These are phyloP conservation scores for Crocuta crocuta DNA, from an alignment of 2,113 vertebrate species.

Conservation along the genomic window DNA sequence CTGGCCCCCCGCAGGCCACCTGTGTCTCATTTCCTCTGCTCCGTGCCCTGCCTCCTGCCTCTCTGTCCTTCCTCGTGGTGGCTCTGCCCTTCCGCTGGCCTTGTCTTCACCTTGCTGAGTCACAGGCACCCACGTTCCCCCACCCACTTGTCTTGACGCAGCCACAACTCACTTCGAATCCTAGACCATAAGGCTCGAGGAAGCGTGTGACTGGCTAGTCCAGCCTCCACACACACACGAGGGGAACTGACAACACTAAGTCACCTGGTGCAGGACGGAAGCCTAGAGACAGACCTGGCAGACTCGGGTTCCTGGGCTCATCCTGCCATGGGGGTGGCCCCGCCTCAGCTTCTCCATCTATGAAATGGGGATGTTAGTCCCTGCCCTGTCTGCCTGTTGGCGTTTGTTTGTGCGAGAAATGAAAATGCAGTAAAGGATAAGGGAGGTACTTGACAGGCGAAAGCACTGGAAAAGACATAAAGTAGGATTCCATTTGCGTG, in stretches of 20 bases:
- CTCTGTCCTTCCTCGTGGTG: slow-evolving; percentile 36
- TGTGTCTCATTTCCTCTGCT: not conserved
- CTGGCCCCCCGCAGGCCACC: not conserved
- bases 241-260: not conserved
- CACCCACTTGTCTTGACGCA: slow-evolving; percentile 10
- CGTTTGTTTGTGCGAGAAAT: not conserved
- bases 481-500: not conserved
- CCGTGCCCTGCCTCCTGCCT: not conserved
- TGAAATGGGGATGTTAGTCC: not conserved
- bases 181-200: slow-evolving; percentile 58
- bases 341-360: slow-evolving; percentile 17
- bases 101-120: slow-evolving; percentile 76
- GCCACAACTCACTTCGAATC: slow-evolving; percentile 69
- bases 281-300: not conserved
- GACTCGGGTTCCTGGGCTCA: not conserved
- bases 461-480: not conserved
- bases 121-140: slow-evolving; percentile 51
- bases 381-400: not conserved
- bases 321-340: not conserved
- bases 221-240: not conserved
- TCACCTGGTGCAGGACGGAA: not conserved
- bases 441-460: not conserved
- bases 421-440: not conserved
- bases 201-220: slow-evolving; percentile 59
- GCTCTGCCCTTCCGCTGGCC: slow-evolving; percentile 68